These are phyloP conservation scores for Phoenicopterus ruber DNA, from an alignment of 2,113 vertebrate species.

Conservation along the genomic window DNA sequence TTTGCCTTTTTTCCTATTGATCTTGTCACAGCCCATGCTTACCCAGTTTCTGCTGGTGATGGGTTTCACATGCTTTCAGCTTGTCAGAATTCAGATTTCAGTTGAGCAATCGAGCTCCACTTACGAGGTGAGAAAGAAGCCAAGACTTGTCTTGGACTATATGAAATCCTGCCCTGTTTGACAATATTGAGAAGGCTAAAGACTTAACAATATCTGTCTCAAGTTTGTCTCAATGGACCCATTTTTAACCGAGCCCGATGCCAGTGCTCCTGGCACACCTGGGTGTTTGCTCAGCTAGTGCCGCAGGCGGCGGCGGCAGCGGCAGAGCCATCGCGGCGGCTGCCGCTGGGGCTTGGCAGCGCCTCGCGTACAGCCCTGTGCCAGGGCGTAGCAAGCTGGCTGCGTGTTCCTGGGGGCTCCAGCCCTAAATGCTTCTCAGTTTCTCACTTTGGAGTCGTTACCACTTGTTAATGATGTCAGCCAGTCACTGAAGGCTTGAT, in stretches of 20 bases:
- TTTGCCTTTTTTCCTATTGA: background rate
- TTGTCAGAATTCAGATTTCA: background rate
- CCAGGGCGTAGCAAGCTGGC: background rate
- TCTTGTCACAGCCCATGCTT: background rate
- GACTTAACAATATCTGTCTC: background rate
- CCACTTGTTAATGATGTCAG: background rate
- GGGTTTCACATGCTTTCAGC: background rate
- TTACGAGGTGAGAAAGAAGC: background rate
- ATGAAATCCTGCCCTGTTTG: background rate
- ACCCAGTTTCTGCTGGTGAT: background rate
- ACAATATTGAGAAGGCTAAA: background rate
- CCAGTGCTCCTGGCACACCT: rapidly evolving
- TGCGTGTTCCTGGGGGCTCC: background rate
- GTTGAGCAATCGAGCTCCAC: background rate
- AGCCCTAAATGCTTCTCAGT: background rate
- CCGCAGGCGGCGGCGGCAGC: background rate
- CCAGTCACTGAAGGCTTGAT: background rate
- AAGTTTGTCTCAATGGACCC: background rate
- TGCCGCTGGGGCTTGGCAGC: background rate
- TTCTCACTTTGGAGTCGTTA: background rate
- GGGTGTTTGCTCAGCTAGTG: background rate
- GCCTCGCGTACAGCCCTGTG: background rate
- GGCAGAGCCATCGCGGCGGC: background rate
- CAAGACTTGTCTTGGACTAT: background rate
- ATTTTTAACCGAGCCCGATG: background rate